Percentiles rank a stretch among this genome's conserved stretches.
Evolutionary conservation across 2,888 invertebrate species (phyloP).

Genomic region (Silvanus unidentatus): DNA sequence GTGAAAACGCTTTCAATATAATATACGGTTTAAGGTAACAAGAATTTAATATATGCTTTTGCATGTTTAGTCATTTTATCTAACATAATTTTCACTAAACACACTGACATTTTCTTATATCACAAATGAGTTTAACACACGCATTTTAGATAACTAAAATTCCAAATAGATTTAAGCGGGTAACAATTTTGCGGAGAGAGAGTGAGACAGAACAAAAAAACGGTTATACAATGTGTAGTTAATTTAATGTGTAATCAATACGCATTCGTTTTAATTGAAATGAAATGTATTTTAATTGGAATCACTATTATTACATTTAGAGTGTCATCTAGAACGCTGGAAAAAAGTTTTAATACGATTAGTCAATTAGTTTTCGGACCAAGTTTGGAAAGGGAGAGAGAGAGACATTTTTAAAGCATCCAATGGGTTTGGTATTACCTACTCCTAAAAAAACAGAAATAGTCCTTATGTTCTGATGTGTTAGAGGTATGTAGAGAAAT

Average conservation of each 20-base stretch:
- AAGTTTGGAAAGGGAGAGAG: too few relatives aligned
- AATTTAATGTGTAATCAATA: slow-evolving; percentile 11
- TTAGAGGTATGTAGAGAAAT: slow-evolving; percentile 4
- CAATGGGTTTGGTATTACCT: too few relatives aligned
- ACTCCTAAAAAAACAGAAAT: too few relatives aligned
- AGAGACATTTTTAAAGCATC: too few relatives aligned
- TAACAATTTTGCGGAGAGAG: too few relatives aligned
- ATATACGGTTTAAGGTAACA: not conserved
- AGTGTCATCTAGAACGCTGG: slow-evolving; percentile 10
- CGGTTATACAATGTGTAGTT: too few relatives aligned
- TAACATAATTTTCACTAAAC: slow-evolving; percentile 2
- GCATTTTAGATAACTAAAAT: slow-evolving; percentile 1
- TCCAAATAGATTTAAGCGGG: not conserved
- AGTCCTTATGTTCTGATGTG: too few relatives aligned
- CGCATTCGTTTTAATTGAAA: slow-evolving; percentile 9
- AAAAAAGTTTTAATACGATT: slow-evolving; percentile 19
- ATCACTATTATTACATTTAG: slow-evolving; percentile 6
- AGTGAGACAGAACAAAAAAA: too few relatives aligned
- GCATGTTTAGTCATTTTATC: slow-evolving; percentile 3
- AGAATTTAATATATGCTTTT: slow-evolving; percentile 7
- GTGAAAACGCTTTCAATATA: not conserved
- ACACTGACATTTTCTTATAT: slow-evolving; percentile 6
- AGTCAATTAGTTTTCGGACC: slow-evolving; percentile 18
- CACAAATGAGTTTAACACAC: slow-evolving; percentile 5
- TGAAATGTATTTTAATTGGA: slow-evolving; percentile 15